Evolutionary conservation across 2,113 vertebrate genomes (phyloP).

Genomic region (Malurus elegans): DNA sequence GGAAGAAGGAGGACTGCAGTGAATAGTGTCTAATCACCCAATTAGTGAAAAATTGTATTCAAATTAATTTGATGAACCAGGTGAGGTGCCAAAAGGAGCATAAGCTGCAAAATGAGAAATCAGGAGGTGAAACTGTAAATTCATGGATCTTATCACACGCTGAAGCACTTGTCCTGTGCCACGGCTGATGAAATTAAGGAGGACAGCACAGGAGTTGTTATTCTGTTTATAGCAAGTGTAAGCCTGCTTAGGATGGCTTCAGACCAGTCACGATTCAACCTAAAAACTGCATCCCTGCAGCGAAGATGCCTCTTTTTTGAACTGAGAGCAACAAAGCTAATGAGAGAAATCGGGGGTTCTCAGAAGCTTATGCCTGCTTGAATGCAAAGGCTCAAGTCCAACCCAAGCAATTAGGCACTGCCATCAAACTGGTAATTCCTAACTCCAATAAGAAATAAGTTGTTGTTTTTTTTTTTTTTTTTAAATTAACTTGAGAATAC

Average conservation of each 20-base stretch:
- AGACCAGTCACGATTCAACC: neutral
- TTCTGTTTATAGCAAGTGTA: neutral
- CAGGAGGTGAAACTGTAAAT: neutral
- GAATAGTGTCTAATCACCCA: neutral
- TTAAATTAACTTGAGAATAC: neutral
- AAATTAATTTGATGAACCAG: neutral
- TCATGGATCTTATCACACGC: neutral
- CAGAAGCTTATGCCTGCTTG: neutral
- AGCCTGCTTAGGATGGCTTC: neutral
- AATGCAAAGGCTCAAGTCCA: neutral
- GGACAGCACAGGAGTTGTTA: neutral
- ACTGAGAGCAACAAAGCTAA: neutral
- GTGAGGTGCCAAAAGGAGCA: neutral
- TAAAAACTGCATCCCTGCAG: neutral
- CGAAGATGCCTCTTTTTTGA: neutral
- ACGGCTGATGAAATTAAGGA: neutral
- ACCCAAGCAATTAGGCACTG: neutral
- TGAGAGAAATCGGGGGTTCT: neutral
- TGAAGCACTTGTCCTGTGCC: neutral
- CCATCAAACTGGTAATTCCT: neutral
- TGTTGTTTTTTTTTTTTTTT: neutral
- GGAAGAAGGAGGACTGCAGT: neutral
- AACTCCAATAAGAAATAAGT: rapidly evolving
- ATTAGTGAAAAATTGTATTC: neutral
- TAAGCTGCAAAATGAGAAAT: neutral